phyloP scores from a whole-genome alignment of 2,888 invertebrate genomes.

The Gastrophysa polygoni region DNA sequence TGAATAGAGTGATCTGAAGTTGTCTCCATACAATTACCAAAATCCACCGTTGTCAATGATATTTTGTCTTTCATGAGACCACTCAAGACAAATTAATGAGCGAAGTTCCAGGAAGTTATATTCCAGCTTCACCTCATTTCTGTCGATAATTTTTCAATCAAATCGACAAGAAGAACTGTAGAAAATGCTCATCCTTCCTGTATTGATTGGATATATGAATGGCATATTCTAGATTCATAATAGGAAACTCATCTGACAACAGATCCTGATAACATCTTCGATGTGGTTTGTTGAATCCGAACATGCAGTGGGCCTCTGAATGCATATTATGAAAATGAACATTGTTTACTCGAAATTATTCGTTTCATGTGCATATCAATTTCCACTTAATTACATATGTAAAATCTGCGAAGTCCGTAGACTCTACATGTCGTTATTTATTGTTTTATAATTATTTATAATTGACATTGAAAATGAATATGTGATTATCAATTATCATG shows the following conservation, averaged over 20 bases:
- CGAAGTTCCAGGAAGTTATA: too few relatives aligned
- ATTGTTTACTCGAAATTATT: slow-evolving; percentile 14
- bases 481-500: background rate
- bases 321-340: slow-evolving; percentile 12
- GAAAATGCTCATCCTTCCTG: too few relatives aligned
- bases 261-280: slow-evolving; percentile 22
- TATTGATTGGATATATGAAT: background rate
- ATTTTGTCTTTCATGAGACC: too few relatives aligned
- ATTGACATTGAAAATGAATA: background rate
- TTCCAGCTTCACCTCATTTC: too few relatives aligned
- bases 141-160: too few relatives aligned
- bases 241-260: slow-evolving; percentile 10
- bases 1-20: too few relatives aligned
- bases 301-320: slow-evolving; percentile 15
- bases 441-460: background rate
- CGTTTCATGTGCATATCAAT: slow-evolving; percentile 12
- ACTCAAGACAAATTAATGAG: too few relatives aligned
- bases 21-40: too few relatives aligned
- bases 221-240: too few relatives aligned
- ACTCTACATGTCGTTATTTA: background rate
- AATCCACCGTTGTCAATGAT: too few relatives aligned
- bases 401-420: background rate
- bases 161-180: background rate
- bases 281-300: slow-evolving; percentile 22
- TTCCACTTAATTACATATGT: background rate